Conservation (phyloP, 1,140 invertebrate genomes). For the Conus betulinus region DNA sequence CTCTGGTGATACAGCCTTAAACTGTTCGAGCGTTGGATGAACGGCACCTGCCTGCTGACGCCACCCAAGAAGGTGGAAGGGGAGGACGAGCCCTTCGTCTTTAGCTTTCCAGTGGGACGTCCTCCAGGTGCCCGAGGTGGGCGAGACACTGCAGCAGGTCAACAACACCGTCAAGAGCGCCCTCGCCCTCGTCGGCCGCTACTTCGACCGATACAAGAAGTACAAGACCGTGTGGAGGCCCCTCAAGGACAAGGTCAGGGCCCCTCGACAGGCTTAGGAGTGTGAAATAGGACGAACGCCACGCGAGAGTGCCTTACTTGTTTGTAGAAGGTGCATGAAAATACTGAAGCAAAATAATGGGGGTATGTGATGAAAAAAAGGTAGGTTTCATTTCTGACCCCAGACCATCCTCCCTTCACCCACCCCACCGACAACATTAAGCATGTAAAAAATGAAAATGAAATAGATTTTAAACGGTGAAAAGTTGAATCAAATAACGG, state of each 20-base stretch:
- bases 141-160: conserved; percentile 81
- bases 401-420: no score
- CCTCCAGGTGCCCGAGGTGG: conserved; percentile 81
- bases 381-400: no score
- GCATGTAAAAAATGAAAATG: no score
- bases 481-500: no score
- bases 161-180: conserved; percentile 82
- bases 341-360: no score
- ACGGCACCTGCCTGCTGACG: conserved; percentile 84
- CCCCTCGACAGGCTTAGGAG: not conserved
- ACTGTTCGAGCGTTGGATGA: conserved; percentile 87
- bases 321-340: no score
- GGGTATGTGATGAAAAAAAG: no score
- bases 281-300: not conserved
- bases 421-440: no score
- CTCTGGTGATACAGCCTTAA: conserved; percentile 78
- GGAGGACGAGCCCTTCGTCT: conserved; percentile 78
- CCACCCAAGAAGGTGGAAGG: conserved; percentile 78
- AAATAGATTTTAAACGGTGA: no score
- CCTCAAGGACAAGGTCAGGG: conserved; percentile 80
- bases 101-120: conserved; percentile 87
- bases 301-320: not conserved
- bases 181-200: conserved; percentile 80
- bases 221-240: conserved; percentile 87
- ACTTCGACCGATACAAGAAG: conserved; percentile 85